Percentiles rank a stretch among this genome's conserved stretches.
These are phyloP conservation scores for Sebastes cheni DNA, from an alignment of 2,797 vertebrate species.

Conservation along the genomic window DNA sequence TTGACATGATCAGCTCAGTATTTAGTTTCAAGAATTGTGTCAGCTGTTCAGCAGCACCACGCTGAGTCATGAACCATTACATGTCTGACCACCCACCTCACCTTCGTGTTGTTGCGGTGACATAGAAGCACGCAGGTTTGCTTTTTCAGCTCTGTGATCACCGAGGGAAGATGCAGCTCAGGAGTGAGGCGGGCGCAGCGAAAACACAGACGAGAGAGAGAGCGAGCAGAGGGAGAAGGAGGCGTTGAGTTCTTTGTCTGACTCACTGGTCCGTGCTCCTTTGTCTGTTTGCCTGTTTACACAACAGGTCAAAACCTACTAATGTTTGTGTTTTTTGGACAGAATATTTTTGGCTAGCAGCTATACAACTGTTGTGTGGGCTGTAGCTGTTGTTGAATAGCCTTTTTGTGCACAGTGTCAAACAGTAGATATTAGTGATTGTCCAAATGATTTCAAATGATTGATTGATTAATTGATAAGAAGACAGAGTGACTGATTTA, in stretches of 20 bases:
- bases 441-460: background rate
- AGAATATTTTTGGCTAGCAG: background rate
- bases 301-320: constrained; percentile 19
- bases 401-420: background rate
- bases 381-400: background rate
- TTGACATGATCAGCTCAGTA: background rate
- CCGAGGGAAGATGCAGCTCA: background rate
- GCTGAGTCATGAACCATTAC: background rate
- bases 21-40: background rate
- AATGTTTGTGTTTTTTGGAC: constrained; percentile 5
- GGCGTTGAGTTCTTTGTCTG: constrained; percentile 31
- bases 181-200: background rate
- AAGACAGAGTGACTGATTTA: background rate
- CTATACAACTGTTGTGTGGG: background rate
- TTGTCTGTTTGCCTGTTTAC: constrained; percentile 49
- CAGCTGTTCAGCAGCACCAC: background rate
- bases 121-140: background rate
- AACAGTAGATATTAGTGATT: background rate
- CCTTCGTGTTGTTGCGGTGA: background rate
- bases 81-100: background rate
- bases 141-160: background rate
- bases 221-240: constrained; percentile 13
- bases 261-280: constrained; percentile 30
- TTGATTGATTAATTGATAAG: background rate
- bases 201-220: background rate